Percentiles rank a stretch among this genome's conserved stretches.
Conservation (phyloP, 2,888 invertebrate genomes). For the Cryptus viduatorius region DNA sequence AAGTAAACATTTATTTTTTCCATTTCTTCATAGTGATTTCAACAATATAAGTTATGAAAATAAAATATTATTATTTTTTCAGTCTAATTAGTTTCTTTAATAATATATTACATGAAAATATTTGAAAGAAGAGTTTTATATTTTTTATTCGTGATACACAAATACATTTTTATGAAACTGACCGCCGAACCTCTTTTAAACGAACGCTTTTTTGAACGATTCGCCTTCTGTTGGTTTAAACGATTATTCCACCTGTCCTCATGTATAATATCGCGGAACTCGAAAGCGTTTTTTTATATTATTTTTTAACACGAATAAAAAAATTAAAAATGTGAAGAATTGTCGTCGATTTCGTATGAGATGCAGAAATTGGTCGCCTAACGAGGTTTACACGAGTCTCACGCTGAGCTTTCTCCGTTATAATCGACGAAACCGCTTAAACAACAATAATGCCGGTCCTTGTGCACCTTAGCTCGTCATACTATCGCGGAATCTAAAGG, state of each 20-base stretch:
- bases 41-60: no score
- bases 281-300: no score
- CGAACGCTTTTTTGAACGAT: no score
- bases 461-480: constrained; percentile 73
- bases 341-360: constrained; percentile 47
- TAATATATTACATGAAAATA: no score
- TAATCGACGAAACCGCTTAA: constrained; percentile 67
- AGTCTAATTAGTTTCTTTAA: no score
- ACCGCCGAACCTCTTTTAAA: no score
- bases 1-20: no score
- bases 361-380: constrained; percentile 48
- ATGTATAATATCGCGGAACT: neutral
- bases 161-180: no score
- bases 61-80: no score
- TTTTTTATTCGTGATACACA: no score
- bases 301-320: neutral
- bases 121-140: no score
- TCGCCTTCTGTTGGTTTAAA: neutral
- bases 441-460: constrained; percentile 75
- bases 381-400: constrained; percentile 54
- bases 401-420: constrained; percentile 52
- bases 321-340: constrained; percentile 35
- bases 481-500: constrained; percentile 78
- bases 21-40: no score
- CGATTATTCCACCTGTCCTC: neutral